Evolutionary conservation across 2,797 vertebrate species (phyloP).

Genomic region (Sebastolobus altivelis): DNA sequence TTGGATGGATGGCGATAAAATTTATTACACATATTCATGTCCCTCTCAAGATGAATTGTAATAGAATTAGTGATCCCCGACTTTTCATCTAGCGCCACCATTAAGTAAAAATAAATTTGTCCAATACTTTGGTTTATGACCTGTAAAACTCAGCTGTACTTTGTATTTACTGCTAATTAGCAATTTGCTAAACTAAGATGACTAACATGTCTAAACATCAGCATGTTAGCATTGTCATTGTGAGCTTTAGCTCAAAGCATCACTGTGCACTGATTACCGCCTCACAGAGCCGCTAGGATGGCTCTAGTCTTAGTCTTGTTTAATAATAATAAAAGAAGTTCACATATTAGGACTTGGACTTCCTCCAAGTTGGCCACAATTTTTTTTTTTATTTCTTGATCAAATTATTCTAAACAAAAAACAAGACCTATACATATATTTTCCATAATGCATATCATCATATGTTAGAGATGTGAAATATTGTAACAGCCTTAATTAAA

Average conservation of each 20-base stretch:
- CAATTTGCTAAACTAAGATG: not conserved
- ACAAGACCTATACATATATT: not conserved
- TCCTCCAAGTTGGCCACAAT: not conserved
- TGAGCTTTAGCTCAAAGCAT: not conserved
- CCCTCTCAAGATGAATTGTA: not conserved
- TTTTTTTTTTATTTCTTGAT: not conserved
- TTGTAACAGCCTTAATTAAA: conserved; percentile 6
- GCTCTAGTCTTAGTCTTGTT: not conserved
- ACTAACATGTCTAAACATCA: not conserved
- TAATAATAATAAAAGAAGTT: not conserved
- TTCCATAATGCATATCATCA: not conserved
- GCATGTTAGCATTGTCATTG: not conserved
- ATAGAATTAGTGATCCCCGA: not conserved
- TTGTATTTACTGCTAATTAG: not conserved
- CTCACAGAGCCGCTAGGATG: not conserved
- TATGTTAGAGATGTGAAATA: conserved; percentile 7
- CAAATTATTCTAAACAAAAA: not conserved
- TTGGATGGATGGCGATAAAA: not conserved
- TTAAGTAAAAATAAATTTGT: no score
- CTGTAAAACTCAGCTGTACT: not conserved
- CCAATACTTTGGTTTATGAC: no score
- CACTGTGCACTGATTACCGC: not conserved
- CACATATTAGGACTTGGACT: not conserved
- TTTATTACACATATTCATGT: not conserved
- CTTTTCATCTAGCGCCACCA: not conserved